Evolutionary conservation across 2,797 vertebrate species (phyloP), one percentile per base, ranked within the genome.

Genomic region (Anas flavirostris): DNA sequence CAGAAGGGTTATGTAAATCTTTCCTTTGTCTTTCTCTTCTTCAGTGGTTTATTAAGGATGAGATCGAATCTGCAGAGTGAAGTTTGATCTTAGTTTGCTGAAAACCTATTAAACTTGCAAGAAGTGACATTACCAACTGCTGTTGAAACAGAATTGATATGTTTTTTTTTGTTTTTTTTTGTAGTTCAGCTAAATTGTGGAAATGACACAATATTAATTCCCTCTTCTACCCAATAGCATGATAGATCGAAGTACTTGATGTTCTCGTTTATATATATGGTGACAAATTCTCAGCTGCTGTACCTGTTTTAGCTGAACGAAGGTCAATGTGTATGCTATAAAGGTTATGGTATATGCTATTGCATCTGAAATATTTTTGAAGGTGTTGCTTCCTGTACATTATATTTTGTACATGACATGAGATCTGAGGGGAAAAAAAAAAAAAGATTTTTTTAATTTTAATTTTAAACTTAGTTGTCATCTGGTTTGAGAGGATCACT

Each of bases 21-120:
- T 64, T 22, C 64, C 26, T 25, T 37, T 48, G 22, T 48, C 46
- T 81, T 15, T 83, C 28, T 72, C 23, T 82, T 81, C 72, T 59
- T 88, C 62, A 58, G 41, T 60, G 22, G 33, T 58, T 48, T 89
- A 50, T 46, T 74, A 79, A 35, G 56, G 86, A 67, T 73, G 41
- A 93, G 62, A 86, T 33, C 39, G 75, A 76, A 96, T 79, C 23
- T 72, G 39, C 10, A 74, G 63, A 89, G n/a, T 9, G 44, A 91
- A 66, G 39, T 72, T 66, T 86, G 81, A 80, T 86, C 74, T 86
- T 87, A 82, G 26, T 86, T 91, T 82, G 31, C 22, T 29, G n/a
- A 87, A 84, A 89, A 19, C 25, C 44, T n/a, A 64, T 88, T 91
- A 82, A 81, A 66, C 67, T 91, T 91, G 67, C 55, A 88, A 43